Evolutionary conservation across 2,797 vertebrate genomes (phyloP).

Genomic region (Pagetopsis macropterus): DNA sequence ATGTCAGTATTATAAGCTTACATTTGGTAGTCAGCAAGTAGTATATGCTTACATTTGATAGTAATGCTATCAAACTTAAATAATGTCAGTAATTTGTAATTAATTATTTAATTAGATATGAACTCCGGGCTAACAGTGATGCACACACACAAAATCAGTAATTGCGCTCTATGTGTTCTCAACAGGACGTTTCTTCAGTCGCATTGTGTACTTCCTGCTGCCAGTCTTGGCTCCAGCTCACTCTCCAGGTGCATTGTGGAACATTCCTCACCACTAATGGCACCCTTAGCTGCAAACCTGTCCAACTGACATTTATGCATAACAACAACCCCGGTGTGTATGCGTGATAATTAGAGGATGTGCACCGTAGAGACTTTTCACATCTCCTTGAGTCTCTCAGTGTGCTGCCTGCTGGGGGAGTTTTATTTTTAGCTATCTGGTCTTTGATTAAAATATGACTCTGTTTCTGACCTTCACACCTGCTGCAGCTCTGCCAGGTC

Average conservation of each 20-base stretch:
- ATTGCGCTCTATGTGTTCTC: background rate
- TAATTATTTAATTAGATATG: too few relatives aligned
- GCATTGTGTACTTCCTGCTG: slow-evolving; percentile 20
- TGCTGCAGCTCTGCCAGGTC: slow-evolving; percentile 68
- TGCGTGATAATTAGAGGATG: slow-evolving; percentile 71
- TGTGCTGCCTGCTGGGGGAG: slow-evolving; percentile 50
- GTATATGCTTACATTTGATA: too few relatives aligned
- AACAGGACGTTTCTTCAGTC: background rate
- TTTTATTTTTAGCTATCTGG: slow-evolving; percentile 77
- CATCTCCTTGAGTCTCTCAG: slow-evolving; percentile 56
- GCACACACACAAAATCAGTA: background rate
- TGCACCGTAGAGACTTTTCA: slow-evolving; percentile 52
- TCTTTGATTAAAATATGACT: slow-evolving; percentile 82
- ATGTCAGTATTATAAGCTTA: too few relatives aligned
- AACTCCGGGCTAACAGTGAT: too few relatives aligned
- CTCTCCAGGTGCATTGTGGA: slow-evolving; percentile 57
- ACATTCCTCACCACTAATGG: slow-evolving; percentile 47
- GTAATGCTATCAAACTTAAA: too few relatives aligned
- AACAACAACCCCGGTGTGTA: slow-evolving; percentile 49
- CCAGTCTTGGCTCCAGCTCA: slow-evolving; percentile 53
- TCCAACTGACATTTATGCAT: slow-evolving; percentile 68
- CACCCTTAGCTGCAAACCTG: slow-evolving; percentile 35
- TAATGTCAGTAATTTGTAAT: too few relatives aligned
- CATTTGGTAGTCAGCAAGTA: too few relatives aligned
- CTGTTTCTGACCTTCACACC: slow-evolving; percentile 79